Base-by-base conservation (phyloP, 2,888 invertebrate genomes). In the Brachylomia viminalis region DNA sequence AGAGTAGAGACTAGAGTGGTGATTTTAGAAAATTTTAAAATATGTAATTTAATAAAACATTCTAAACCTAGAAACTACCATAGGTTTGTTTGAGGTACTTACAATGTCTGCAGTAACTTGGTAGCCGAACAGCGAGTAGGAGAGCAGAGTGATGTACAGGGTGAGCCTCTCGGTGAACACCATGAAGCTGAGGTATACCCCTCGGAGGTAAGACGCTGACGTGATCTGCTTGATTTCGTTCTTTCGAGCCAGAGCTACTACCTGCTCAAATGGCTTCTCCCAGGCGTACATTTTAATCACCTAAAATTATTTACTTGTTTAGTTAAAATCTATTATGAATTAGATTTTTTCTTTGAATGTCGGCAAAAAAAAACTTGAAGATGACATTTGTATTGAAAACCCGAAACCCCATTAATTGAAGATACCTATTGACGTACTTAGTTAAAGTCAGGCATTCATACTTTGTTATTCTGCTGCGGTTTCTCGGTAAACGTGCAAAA, bases 281-380 rank as follows among this genome's bases (percentile, higher is more conserved):
- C 99, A 99, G 6, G 99, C 98, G 92, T 99, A 99, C 99, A 99
- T 99, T 97, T 99, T 99, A 85, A 99, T 98, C 4, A 99, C 98
- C 97, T 98, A 95, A 90, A 97, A 86, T 52, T 79, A 62, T 23
- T 47, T 33, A 11, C 17, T 47, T 20, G 54, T 0, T n/a, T n/a
- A 15, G 11, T 45, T 33, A 56, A 33, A 45, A 72, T 58, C 17
- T n/a, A 76, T 47, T 30, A 47, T 17, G 42, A 66, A 74, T 30
- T 11, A 33, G 7, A 52, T 58, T 58, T 59, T 52, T 64, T 47
- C 20, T 38, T 38, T 45, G 27, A 77, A 45, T n/a, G n/a, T 33
- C 15, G 27, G 56, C 33, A 62, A 62, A 73, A 65, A 56, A 33
- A n/a, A n/a, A 30, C 17, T 42, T 66, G 13, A 62, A 49, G 33